These are phyloP conservation scores for Pectinophora gossypiella DNA, from an alignment of 1,140 invertebrate genomes.

Conservation along the genomic window DNA sequence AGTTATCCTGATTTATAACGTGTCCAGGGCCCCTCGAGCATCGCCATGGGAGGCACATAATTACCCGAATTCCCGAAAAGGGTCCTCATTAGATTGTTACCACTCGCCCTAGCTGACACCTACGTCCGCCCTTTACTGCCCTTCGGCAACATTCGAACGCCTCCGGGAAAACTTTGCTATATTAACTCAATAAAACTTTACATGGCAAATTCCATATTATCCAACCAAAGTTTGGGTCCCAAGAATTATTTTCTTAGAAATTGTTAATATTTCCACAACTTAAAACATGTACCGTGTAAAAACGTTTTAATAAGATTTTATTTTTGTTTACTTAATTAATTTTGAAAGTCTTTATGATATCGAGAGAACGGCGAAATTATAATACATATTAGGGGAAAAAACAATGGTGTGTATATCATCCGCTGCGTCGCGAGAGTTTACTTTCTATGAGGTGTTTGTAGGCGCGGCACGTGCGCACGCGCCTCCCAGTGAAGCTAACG, in stretches of 20 bases:
- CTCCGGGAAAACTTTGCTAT: constrained; percentile 4
- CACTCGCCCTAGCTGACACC: constrained; percentile 19
- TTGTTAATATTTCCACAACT: too few species aligned
- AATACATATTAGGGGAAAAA: too few species aligned
- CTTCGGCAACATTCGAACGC: not conserved
- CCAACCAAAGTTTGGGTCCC: too few species aligned
- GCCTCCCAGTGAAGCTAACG: constrained; percentile 24
- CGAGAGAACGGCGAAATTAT: too few species aligned
- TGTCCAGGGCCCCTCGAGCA: constrained; percentile 16
- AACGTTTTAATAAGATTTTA: too few species aligned
- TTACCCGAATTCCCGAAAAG: constrained; percentile 25
- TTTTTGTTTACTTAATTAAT: too few species aligned
- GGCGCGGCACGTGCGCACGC: constrained; percentile 40
- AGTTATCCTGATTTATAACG: constrained; percentile 47
- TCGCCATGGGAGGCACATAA: constrained; percentile 26
- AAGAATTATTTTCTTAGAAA: too few species aligned
- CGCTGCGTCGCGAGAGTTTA: constrained; percentile 42
- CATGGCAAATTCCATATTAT: too few species aligned
- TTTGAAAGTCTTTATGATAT: too few species aligned
- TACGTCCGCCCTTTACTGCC: constrained; percentile 3
- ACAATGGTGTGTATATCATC: not conserved
- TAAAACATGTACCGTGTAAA: too few species aligned
- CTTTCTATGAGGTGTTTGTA: constrained; percentile 50
- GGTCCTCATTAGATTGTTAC: constrained; percentile 31
- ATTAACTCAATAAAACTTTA: not conserved